Conservation (phyloP, 2,888 invertebrate genomes). For the Anthrax anthrax region DNA sequence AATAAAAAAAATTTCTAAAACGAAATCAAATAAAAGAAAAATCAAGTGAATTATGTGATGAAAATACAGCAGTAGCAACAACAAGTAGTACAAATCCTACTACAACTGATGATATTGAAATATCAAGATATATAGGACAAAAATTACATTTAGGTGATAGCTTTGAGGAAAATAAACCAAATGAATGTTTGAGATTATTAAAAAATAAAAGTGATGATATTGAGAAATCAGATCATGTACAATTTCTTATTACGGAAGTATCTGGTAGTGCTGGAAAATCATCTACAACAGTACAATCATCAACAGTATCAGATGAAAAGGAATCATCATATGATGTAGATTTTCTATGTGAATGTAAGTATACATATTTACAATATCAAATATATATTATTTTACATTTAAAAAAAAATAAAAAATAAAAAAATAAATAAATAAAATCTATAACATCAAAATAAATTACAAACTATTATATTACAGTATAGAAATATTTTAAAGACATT, state of each 20-base stretch:
- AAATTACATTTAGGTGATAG: neutral
- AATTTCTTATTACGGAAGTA: constrained; percentile 80
- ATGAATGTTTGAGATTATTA: constrained; percentile 24
- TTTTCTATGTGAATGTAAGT: constrained; percentile 29
- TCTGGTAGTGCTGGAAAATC: constrained; percentile 37
- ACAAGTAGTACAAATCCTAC: too few species aligned
- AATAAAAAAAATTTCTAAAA: too few species aligned
- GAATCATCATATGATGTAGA: constrained; percentile 30
- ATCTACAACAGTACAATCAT: constrained; percentile 43
- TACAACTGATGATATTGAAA: neutral
- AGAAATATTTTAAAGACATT: too few species aligned
- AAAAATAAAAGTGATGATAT: constrained; percentile 34
- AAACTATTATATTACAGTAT: too few species aligned
- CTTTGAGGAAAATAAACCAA: constrained; percentile 15
- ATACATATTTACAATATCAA: neutral
- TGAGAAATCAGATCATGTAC: constrained; percentile 66
- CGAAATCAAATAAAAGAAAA: too few species aligned
- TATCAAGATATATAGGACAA: constrained; percentile 4
- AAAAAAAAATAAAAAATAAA: too few species aligned
- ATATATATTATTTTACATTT: too few species aligned
- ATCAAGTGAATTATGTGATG: too few species aligned
- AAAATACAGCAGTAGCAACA: too few species aligned
- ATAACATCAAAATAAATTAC: too few species aligned
- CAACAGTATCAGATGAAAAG: constrained; percentile 26
- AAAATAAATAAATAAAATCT: too few species aligned